Percentiles rank a stretch among this genome's conserved stretches.
These are phyloP conservation scores for Pinna nobilis DNA, from an alignment of 1,140 invertebrate genomes.

Conservation along the genomic window DNA sequence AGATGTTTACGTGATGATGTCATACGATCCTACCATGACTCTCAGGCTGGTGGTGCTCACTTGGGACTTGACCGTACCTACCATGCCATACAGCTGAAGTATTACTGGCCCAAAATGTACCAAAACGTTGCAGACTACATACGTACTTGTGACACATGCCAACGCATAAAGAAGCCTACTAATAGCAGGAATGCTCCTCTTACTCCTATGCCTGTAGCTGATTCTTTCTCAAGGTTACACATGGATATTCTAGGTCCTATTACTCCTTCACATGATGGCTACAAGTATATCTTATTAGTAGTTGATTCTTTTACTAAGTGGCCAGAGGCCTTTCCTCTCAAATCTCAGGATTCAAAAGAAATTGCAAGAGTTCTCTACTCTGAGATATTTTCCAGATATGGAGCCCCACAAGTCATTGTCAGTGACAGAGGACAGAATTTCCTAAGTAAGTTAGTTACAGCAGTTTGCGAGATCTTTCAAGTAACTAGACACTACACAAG, in stretches of 20 bases:
- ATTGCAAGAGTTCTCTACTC: slow-evolving; percentile 42
- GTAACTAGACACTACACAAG: slow-evolving; percentile 29
- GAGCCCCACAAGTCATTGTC: slow-evolving; percentile 39
- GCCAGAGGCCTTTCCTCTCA: slow-evolving; percentile 41
- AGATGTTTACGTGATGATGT: slow-evolving; percentile 12
- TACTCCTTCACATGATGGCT: slow-evolving; percentile 34
- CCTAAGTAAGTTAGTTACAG: slow-evolving; percentile 37
- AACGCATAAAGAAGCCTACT: slow-evolving; percentile 29
- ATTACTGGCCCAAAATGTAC: slow-evolving; percentile 38
- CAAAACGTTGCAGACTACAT: slow-evolving; percentile 33
- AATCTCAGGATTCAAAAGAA: slow-evolving; percentile 38
- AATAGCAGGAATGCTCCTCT: not conserved
- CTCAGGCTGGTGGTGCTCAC: slow-evolving; percentile 8
- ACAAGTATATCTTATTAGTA: slow-evolving; percentile 46
- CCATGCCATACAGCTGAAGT: slow-evolving; percentile 26
- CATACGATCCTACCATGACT: slow-evolving; percentile 31
- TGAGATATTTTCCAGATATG: slow-evolving; percentile 47
- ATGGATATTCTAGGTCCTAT: slow-evolving; percentile 49
- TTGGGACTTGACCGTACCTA: slow-evolving; percentile 27
- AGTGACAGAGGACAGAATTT: slow-evolving; percentile 45
- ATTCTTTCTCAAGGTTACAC: slow-evolving; percentile 34
- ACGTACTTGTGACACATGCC: slow-evolving; percentile 38
- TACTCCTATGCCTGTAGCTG: slow-evolving; percentile 22
- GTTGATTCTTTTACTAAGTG: slow-evolving; percentile 44
- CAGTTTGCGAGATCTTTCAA: slow-evolving; percentile 46